phyloP scores from a whole-genome alignment of 2,797 vertebrate species.

The Pseudotriccus pelzelni region DNA sequence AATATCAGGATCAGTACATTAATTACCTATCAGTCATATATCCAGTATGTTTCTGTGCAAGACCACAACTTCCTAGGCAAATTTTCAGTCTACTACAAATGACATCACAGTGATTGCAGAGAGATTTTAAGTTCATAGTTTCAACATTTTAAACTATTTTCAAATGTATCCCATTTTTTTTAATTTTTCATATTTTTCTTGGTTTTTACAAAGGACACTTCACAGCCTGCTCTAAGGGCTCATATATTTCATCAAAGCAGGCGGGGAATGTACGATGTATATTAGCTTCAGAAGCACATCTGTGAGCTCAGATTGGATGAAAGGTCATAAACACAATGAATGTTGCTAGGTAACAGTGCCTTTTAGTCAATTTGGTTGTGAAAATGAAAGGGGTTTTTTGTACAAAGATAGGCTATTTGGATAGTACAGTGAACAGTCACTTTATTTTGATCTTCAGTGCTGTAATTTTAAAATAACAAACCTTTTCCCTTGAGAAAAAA shows the following conservation, averaged over 20 bases:
- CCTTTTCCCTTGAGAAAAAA: conserved; percentile 32
- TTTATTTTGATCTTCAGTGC: conserved; percentile 81
- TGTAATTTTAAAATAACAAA: conserved; percentile 79
- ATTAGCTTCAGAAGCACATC: conserved; percentile 83
- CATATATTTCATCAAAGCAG: conserved; percentile 62
- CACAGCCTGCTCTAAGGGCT: conserved; percentile 52
- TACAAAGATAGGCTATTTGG: conserved; percentile 80
- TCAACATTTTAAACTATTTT: neutral
- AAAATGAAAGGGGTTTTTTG: conserved; percentile 79
- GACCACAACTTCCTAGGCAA: neutral
- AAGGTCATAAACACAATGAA: conserved; percentile 85
- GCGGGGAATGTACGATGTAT: conserved; percentile 74
- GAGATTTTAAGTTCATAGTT: neutral
- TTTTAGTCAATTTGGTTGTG: conserved; percentile 84
- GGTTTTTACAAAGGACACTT: conserved; percentile 59
- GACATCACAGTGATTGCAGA: neutral
- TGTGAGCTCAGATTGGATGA: conserved; percentile 81
- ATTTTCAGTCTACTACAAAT: conserved; percentile 4
- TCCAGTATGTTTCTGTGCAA: neutral
- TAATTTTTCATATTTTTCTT: conserved; percentile 62
- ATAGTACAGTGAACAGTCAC: conserved; percentile 80
- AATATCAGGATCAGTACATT: neutral
- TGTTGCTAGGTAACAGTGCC: conserved; percentile 86
- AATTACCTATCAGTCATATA: neutral
- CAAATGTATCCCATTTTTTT: conserved; percentile 21